These are phyloP conservation scores for Venturia canescens DNA, from an alignment of 1,140 invertebrate genomes.

Conservation along the genomic window DNA sequence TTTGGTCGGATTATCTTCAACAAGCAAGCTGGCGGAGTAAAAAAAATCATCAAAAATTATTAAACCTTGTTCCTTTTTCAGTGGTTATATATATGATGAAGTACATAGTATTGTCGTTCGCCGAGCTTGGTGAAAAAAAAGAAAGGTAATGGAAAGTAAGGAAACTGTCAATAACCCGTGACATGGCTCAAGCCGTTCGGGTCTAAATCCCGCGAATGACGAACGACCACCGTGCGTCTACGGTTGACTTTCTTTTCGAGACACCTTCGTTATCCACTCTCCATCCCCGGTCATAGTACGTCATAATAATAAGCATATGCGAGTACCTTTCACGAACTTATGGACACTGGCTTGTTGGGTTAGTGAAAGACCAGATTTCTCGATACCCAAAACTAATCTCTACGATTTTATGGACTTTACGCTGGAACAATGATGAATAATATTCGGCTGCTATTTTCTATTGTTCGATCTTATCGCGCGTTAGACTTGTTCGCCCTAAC, in stretches of 20 bases:
- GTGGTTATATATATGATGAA: neutral
- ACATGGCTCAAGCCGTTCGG: neutral
- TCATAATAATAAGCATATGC: slow-evolving; percentile 15
- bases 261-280: neutral
- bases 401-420: neutral
- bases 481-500: too few relatives aligned
- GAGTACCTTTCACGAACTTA: neutral
- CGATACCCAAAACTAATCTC: neutral
- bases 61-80: neutral
- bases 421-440: neutral
- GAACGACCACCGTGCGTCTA: slow-evolving; percentile 13
- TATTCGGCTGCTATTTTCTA: too few relatives aligned
- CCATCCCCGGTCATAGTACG: neutral
- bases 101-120: neutral
- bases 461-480: too few relatives aligned
- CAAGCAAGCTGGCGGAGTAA: too few relatives aligned
- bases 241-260: slow-evolving; percentile 18
- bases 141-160: slow-evolving; percentile 10
- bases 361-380: neutral
- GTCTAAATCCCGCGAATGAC: slow-evolving; percentile 12
- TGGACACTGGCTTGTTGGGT: neutral
- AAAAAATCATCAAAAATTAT: too few relatives aligned
- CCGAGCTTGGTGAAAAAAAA: neutral
- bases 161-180: slow-evolving; percentile 24
- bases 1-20: too few relatives aligned